phyloP scores from a whole-genome alignment of 2,888 invertebrate genomes.

The Schizaphis graminum region DNA sequence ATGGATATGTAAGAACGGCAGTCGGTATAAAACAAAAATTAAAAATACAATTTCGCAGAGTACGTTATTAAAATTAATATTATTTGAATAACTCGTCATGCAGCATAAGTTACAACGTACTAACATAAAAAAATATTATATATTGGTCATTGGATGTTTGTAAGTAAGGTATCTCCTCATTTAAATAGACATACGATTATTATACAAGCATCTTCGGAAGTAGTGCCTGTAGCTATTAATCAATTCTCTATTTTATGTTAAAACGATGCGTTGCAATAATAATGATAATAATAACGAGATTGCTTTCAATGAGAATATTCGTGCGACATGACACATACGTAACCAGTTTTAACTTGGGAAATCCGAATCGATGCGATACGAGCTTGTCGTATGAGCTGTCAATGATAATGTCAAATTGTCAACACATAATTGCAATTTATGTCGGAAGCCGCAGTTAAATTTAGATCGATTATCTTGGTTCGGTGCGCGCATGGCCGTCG shows the following conservation, averaged over 20 bases:
- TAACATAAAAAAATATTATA: background rate
- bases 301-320: background rate
- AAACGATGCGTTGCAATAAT: background rate
- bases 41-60: background rate
- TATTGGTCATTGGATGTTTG: background rate
- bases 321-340: background rate
- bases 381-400: conserved; percentile 39
- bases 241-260: background rate
- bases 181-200: background rate
- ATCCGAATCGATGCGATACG: background rate
- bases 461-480: background rate
- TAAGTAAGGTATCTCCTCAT: background rate
- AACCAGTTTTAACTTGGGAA: conserved; percentile 40
- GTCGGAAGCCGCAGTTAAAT: conserved; percentile 11
- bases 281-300: background rate
- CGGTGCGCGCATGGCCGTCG: background rate
- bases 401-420: conserved; percentile 57
- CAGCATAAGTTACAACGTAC: background rate
- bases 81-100: background rate
- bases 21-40: background rate
- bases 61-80: background rate
- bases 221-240: background rate
- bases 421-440: background rate
- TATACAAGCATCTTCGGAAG: background rate
- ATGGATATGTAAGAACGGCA: background rate